Conservation (phyloP, 1,140 invertebrate genomes). For the Tetranychus urticae region DNA sequence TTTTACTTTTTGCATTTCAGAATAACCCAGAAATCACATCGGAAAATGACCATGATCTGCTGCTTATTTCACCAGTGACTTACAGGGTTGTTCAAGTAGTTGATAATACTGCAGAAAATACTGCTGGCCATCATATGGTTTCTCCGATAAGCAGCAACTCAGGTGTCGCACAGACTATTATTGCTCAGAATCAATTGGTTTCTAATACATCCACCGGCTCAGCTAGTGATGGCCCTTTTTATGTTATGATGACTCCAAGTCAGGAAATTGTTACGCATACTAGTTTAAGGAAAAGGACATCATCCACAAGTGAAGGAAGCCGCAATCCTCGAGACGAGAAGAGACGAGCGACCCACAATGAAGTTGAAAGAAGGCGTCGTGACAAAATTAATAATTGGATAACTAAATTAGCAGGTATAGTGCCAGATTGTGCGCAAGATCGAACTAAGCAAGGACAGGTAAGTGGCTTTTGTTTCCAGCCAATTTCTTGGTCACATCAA, state of each 20-base stretch:
- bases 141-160: no score
- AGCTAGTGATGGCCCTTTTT: neutral
- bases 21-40: no score
- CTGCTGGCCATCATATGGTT: no score
- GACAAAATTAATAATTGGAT: constrained; percentile 96
- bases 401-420: constrained; percentile 58
- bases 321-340: neutral
- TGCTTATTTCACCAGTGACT: no score
- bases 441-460: constrained; percentile 19
- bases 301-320: neutral
- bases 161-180: no score
- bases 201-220: neutral
- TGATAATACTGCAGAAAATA: no score
- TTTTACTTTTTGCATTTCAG: no score
- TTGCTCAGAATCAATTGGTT: no score
- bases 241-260: neutral
- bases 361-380: constrained; percentile 24
- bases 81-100: no score
- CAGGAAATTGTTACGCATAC: neutral
- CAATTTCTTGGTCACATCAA: neutral
- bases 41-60: no score
- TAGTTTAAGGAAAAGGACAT: neutral
- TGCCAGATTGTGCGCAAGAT: constrained; percentile 25
- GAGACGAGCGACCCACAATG: constrained; percentile 1
- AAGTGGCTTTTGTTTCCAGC: constrained; percentile 6